Percentiles rank a stretch among this genome's conserved stretches.
These are phyloP conservation scores for Eupithecia pulchellata DNA, from an alignment of 2,888 invertebrate genomes.

Conservation along the genomic window DNA sequence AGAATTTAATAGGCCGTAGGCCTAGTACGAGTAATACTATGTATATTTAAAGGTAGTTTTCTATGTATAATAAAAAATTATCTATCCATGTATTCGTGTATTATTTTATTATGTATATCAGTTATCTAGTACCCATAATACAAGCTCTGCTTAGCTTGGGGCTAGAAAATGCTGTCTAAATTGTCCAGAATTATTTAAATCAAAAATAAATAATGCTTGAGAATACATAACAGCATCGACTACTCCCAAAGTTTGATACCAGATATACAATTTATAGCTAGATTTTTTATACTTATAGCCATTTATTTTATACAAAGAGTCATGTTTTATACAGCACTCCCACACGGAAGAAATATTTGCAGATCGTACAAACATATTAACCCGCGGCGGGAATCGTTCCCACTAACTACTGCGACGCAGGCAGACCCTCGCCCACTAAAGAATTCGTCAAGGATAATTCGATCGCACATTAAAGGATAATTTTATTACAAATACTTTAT, in stretches of 20 bases:
- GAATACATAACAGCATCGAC: background rate
- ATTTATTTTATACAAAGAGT: background rate
- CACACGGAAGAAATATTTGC: background rate
- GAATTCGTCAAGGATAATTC: background rate
- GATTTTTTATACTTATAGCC: background rate
- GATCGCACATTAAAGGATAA: background rate
- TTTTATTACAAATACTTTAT: too few relatives aligned
- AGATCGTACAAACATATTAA: background rate
- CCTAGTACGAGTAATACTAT: background rate
- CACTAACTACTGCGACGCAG: background rate
- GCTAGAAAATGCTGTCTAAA: too few relatives aligned
- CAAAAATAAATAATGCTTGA: background rate
- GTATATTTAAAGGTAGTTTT: too few relatives aligned
- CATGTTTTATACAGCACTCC: background rate
- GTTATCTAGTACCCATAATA: too few relatives aligned
- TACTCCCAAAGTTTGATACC: background rate
- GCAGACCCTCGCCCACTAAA: background rate
- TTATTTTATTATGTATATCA: too few relatives aligned
- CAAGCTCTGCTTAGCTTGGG: too few relatives aligned
- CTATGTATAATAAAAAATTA: too few relatives aligned
- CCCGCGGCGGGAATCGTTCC: background rate
- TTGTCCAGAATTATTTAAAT: background rate
- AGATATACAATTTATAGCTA: background rate
- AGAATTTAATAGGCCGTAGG: background rate
- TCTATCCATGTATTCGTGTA: too few relatives aligned